Conservation (phyloP, 2,888 invertebrate genomes). For the Hermaeophaga mercurialis region DNA sequence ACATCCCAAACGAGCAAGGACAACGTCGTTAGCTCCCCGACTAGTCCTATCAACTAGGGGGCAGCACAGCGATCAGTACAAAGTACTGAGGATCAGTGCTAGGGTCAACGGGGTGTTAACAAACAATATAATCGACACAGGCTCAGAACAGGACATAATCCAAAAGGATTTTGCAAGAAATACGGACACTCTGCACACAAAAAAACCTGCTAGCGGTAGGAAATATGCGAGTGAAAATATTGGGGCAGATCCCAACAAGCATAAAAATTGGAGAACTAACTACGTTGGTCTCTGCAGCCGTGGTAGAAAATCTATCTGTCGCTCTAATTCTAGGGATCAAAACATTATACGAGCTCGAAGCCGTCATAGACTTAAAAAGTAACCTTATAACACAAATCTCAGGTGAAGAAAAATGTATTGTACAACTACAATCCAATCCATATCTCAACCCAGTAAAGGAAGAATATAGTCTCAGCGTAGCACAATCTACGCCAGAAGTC, state of each 20-base stretch:
- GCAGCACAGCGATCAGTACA: not conserved
- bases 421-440: not conserved
- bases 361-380: not conserved
- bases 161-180: not conserved
- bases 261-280: not conserved
- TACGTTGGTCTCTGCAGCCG: not conserved
- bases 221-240: not conserved
- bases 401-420: not conserved
- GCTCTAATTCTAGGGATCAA: not conserved
- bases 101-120: not conserved
- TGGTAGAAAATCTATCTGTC: not conserved
- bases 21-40: slow-evolving; percentile 1
- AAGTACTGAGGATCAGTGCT: slow-evolving; percentile 2
- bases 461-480: not conserved
- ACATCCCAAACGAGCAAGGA: slow-evolving; percentile 7
- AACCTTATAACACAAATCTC: not conserved
- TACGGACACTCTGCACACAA: not conserved
- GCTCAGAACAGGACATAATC: not conserved
- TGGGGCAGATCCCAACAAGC: not conserved
- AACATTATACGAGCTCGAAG: not conserved
- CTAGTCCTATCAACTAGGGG: slow-evolving; percentile 10
- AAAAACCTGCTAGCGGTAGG: not conserved
- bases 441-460: not conserved
- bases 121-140: not conserved
- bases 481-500: not conserved